Conservation (phyloP, 2,113 vertebrate genomes). For the Leucoraja erinaceus region DNA sequence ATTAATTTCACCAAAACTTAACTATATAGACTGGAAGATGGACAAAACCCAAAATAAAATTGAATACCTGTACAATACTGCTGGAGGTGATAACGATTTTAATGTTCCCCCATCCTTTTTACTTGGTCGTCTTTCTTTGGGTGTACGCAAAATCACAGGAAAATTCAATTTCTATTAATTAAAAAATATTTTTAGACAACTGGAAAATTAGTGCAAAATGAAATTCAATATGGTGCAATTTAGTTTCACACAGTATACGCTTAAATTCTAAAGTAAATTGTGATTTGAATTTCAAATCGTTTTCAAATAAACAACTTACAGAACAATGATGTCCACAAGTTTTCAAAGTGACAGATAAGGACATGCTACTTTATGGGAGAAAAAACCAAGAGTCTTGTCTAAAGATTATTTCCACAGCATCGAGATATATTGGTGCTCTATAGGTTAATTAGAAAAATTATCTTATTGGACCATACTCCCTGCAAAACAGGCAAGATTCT, state of each 20-base stretch:
- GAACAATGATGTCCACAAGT: slow-evolving; percentile 26
- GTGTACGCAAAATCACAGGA: slow-evolving; percentile 81
- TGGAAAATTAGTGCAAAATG: background rate
- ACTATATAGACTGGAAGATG: background rate
- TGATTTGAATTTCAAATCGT: background rate
- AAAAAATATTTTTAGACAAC: slow-evolving; percentile 50
- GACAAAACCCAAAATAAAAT: background rate
- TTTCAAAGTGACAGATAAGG: slow-evolving; percentile 46
- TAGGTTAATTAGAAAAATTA: slow-evolving; percentile 94
- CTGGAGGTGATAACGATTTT: slow-evolving; percentile 75
- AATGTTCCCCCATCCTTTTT: slow-evolving; percentile 90
- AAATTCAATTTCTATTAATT: slow-evolving; percentile 78
- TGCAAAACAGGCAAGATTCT: slow-evolving; percentile 63
- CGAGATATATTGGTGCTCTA: slow-evolving; percentile 58
- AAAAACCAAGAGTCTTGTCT: slow-evolving; percentile 43
- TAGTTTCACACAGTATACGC: background rate
- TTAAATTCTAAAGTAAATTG: background rate
- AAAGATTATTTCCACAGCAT: slow-evolving; percentile 53
- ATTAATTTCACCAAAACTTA: background rate
- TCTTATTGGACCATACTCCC: slow-evolving; percentile 67
- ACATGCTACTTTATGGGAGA: slow-evolving; percentile 41
- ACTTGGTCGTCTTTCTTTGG: slow-evolving; percentile 92
- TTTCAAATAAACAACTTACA: background rate
- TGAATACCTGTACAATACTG: slow-evolving; percentile 84
- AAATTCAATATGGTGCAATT: background rate